A percentile compares a stretch with the other conserved stretches of the same genome.
These are phyloP conservation scores for Drosophila carrolli DNA, from an alignment of 1,140 invertebrate genomes.

Conservation along the genomic window DNA sequence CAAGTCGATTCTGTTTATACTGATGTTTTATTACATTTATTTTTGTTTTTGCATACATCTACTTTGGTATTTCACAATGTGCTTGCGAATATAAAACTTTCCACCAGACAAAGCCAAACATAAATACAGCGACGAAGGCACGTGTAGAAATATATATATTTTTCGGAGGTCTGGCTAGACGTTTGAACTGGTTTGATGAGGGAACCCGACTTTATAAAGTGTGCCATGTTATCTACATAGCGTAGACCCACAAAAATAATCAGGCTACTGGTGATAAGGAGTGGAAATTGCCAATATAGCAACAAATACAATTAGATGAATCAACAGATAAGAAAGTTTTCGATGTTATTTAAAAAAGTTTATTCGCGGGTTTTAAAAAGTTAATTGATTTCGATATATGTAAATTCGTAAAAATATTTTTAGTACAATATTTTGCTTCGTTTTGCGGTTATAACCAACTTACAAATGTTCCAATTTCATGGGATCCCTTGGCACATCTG, in stretches of 20 bases:
- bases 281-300: slow-evolving; percentile 21
- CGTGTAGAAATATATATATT: slow-evolving; percentile 9
- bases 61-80: slow-evolving; percentile 19
- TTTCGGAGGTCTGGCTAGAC: slow-evolving; percentile 22
- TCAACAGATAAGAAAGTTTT: background rate
- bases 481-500: slow-evolving; percentile 14
- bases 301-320: slow-evolving; percentile 3
- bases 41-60: slow-evolving; percentile 5
- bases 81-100: slow-evolving; percentile 55
- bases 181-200: slow-evolving; percentile 31
- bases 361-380: background rate
- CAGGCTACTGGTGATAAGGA: slow-evolving; percentile 21
- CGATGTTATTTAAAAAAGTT: background rate
- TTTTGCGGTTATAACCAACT: no score
- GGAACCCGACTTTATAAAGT: slow-evolving; percentile 15
- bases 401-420: no score
- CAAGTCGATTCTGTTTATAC: slow-evolving; percentile 2
- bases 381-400: no score
- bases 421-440: no score
- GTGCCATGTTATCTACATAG: slow-evolving; percentile 29
- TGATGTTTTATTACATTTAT: background rate
- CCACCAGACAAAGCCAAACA: slow-evolving; percentile 49
- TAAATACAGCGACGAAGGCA: slow-evolving; percentile 20
- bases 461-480: background rate
- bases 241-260: background rate